These are phyloP conservation scores for Ascaphus truei DNA, from an alignment of 2,113 vertebrate species.

Conservation along the genomic window DNA sequence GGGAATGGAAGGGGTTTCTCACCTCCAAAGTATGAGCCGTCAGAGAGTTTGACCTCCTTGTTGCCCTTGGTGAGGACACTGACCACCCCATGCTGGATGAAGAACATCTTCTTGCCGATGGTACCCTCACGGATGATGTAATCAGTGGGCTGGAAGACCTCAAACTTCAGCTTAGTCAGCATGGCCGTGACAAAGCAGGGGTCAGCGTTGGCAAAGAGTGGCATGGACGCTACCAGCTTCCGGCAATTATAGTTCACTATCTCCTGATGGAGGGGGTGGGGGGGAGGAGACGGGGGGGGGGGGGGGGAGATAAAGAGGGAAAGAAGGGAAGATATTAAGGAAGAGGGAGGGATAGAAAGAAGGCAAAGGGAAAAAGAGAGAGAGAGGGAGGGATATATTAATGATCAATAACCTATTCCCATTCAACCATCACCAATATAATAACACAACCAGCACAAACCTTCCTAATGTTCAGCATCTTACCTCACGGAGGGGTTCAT, in stretches of 20 bases:
- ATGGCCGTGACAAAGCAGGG: slow-evolving; percentile 96
- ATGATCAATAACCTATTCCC: too few relatives aligned
- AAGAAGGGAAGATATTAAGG: too few relatives aligned
- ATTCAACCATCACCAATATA: not conserved
- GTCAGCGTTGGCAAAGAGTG: slow-evolving; percentile 92
- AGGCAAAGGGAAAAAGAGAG: not conserved
- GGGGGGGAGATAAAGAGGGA: fast-evolving
- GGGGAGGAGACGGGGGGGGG: not conserved
- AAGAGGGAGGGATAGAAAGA: not conserved
- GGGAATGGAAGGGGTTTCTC: slow-evolving; percentile 19
- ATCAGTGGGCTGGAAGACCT: slow-evolving; percentile 92
- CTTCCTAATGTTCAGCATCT: not conserved
- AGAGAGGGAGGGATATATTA: not conserved
- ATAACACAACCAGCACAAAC: not conserved
- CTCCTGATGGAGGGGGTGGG: slow-evolving; percentile 61
- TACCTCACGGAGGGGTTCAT: slow-evolving; percentile 89
- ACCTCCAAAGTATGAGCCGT: slow-evolving; percentile 97
- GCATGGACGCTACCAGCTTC: slow-evolving; percentile 96
- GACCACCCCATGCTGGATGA: slow-evolving; percentile 91
- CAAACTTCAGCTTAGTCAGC: slow-evolving; percentile 94
- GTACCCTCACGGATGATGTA: slow-evolving; percentile 94
- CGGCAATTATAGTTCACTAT: slow-evolving; percentile 97
- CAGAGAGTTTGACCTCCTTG: slow-evolving; percentile 88
- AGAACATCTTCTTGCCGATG: slow-evolving; percentile 98
- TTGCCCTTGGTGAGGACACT: slow-evolving; percentile 83